Percentiles rank a stretch among this genome's conserved stretches.
Conservation (phyloP, 2,888 invertebrate genomes). For the Melanophora roralis region DNA sequence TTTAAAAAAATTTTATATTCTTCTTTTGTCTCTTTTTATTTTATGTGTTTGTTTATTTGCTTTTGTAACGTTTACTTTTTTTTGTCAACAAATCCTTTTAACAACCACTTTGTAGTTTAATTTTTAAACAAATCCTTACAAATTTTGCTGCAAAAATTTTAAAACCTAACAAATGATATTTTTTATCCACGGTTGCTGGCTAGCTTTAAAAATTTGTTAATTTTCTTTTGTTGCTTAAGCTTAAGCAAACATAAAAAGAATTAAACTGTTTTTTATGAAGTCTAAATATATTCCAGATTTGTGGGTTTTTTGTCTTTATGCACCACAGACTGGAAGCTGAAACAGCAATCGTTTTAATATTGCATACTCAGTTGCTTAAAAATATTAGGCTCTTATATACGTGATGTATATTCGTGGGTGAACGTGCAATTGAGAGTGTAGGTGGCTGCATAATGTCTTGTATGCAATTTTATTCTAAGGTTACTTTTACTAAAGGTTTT, state of each 20-base stretch:
- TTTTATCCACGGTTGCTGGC: background rate
- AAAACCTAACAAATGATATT: constrained; percentile 32
- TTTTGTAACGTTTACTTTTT: background rate
- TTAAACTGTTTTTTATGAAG: background rate
- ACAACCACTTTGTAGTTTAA: constrained; percentile 54
- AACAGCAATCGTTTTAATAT: background rate
- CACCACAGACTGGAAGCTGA: background rate
- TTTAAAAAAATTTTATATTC: background rate
- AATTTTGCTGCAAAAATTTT: constrained; percentile 46
- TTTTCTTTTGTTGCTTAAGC: constrained; percentile 18
- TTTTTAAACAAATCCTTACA: constrained; percentile 50
- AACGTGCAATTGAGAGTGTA: background rate
- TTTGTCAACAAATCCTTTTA: constrained; percentile 34
- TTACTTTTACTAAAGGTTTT: constrained; percentile 21
- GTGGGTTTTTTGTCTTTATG: constrained; percentile 30
- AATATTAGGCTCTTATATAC: background rate
- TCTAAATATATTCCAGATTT: constrained; percentile 29
- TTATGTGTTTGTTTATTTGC: background rate
- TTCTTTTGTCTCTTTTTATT: background rate
- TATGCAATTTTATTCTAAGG: background rate
- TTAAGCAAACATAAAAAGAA: constrained; percentile 2
- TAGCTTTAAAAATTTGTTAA: constrained; percentile 10
- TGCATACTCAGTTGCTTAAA: background rate
- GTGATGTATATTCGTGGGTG: background rate
- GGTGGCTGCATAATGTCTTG: background rate